Conservation (phyloP, 2,888 invertebrate species). For the Philhelius pedissequus region DNA sequence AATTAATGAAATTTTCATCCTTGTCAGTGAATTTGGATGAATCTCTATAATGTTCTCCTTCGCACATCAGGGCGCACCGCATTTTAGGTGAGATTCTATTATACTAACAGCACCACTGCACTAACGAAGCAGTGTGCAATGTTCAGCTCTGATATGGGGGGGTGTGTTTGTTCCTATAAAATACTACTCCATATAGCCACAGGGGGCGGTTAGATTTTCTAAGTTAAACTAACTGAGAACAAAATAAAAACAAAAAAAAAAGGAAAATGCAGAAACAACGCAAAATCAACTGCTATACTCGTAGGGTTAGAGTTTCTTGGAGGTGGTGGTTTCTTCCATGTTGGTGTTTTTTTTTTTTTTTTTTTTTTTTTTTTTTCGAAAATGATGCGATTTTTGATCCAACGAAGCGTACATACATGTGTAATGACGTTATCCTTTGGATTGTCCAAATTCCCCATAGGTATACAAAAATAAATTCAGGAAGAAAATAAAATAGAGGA, state of each 20-base stretch:
- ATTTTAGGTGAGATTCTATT: conserved; percentile 59
- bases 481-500: not conserved
- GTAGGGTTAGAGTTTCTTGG: not conserved
- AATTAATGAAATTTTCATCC: conserved; percentile 68
- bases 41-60: conserved; percentile 27
- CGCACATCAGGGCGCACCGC: conserved; percentile 15
- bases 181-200: not conserved
- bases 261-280: conserved; percentile 62
- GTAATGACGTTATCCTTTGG: conserved; percentile 60
- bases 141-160: not conserved
- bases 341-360: not conserved
- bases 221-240: conserved; percentile 60
- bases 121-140: conserved; percentile 52
- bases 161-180: not conserved
- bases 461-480: not conserved
- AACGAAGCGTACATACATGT: conserved; percentile 53
- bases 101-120: conserved; percentile 3
- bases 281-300: conserved; percentile 41
- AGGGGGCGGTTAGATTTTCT: conserved; percentile 26
- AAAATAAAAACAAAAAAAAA: conserved; percentile 19
- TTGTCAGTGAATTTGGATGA: conserved; percentile 60
- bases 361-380: not conserved
- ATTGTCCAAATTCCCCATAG: conserved; percentile 33
- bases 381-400: conserved; percentile 63
- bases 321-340: not conserved